Evolutionary conservation across 2,888 invertebrate genomes (phyloP).

Genomic region (Drosophila emarginata): DNA sequence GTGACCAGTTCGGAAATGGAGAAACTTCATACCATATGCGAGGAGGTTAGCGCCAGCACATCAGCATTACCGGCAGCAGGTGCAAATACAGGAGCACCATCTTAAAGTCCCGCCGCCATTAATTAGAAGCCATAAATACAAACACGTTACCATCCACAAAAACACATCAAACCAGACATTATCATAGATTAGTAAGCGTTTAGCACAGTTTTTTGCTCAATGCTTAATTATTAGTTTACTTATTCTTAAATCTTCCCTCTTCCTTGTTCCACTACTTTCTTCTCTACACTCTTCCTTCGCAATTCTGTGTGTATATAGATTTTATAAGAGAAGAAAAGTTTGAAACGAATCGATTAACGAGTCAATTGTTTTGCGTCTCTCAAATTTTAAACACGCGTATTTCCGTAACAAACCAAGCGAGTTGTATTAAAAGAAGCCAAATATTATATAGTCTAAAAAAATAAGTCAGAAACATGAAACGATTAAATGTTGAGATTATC

Average conservation of each 20-base stretch:
- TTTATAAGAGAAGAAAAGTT: slow-evolving; percentile 34
- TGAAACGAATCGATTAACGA: slow-evolving; percentile 52
- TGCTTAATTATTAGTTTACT: slow-evolving; percentile 43
- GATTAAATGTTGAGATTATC: slow-evolving; percentile 63
- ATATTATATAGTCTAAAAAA: slow-evolving; percentile 56
- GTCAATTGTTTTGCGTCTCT: slow-evolving; percentile 69
- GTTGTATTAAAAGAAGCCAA: slow-evolving; percentile 70
- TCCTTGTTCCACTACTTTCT: slow-evolving; percentile 30
- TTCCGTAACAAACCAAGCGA: slow-evolving; percentile 46
- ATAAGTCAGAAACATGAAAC: slow-evolving; percentile 57
- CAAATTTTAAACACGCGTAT: slow-evolving; percentile 52
- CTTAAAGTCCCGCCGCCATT: slow-evolving; percentile 34
- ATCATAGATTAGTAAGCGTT: slow-evolving; percentile 51
- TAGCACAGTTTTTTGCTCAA: slow-evolving; percentile 69
- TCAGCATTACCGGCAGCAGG: slow-evolving; percentile 38
- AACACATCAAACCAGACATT: slow-evolving; percentile 44
- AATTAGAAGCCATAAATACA: slow-evolving; percentile 32
- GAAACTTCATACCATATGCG: slow-evolving; percentile 82
- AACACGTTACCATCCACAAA: slow-evolving; percentile 12
- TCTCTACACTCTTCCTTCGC: neutral
- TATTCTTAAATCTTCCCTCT: slow-evolving; percentile 8
- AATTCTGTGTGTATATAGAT: slow-evolving; percentile 36
- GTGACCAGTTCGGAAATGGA: slow-evolving; percentile 82
- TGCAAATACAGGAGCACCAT: slow-evolving; percentile 25
- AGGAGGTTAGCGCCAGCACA: slow-evolving; percentile 77